phyloP scores from a whole-genome alignment of 2,888 invertebrate species.

The Deilephila porcellus region DNA sequence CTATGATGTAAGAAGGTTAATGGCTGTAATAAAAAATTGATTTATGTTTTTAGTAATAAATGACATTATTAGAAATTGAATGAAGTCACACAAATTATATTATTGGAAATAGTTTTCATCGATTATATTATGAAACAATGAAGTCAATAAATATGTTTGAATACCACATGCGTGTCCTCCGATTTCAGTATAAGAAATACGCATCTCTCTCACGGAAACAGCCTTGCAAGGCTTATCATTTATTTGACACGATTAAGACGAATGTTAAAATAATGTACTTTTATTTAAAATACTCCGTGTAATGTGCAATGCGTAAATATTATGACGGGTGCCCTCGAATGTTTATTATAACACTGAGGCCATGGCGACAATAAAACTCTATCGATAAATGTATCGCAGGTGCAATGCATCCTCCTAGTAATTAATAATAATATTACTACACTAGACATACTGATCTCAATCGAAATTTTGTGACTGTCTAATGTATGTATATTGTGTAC shows the following conservation, averaged over 20 bases:
- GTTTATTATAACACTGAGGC: not conserved
- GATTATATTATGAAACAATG: too few species aligned
- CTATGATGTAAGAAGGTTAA: constrained; percentile 10
- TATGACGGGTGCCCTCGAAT: not conserved
- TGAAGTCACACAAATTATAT: not conserved
- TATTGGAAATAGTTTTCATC: not conserved
- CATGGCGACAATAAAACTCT: not conserved
- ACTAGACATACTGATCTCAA: too few species aligned
- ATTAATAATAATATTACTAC: too few species aligned
- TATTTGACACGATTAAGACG: not conserved
- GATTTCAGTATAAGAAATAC: too few species aligned
- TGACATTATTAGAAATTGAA: too few species aligned
- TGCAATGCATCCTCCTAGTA: too few species aligned
- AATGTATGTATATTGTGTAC: too few species aligned
- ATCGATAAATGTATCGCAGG: not conserved
- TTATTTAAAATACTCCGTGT: not conserved
- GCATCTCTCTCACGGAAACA: too few species aligned
- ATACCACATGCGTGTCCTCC: too few species aligned
- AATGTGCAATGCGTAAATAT: not conserved
- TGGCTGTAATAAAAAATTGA: not conserved
- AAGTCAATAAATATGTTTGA: too few species aligned
- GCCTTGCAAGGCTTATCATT: not conserved
- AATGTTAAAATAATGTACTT: not conserved
- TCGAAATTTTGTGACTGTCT: too few species aligned
- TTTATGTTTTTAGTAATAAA: not conserved